Conservation (phyloP, 1,140 invertebrate genomes). For the Drosophila pseudoananassae region DNA sequence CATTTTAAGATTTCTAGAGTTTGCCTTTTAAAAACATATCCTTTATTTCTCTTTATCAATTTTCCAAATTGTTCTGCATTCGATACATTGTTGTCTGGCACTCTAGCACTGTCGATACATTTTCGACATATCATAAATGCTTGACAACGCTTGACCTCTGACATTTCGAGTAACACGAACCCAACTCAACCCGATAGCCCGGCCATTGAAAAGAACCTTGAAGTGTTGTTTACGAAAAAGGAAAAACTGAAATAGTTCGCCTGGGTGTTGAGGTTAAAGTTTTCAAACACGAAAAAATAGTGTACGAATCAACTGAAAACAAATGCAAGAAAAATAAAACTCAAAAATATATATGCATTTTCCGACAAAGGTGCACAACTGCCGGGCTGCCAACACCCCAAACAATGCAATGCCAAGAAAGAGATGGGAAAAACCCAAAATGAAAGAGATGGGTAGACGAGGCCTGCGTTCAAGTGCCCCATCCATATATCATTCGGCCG, state of each 20-base stretch:
- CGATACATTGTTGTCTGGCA: constrained; percentile 22
- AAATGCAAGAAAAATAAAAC: constrained; percentile 48
- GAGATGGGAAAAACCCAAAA: not conserved
- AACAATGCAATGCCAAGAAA: constrained; percentile 23
- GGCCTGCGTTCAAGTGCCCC: constrained; percentile 47
- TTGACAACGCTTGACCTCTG: constrained; percentile 52
- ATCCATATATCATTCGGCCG: constrained; percentile 56
- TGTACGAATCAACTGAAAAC: constrained; percentile 49
- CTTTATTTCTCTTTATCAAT: not conserved
- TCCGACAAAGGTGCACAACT: constrained; percentile 36
- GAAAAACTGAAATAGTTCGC: not conserved
- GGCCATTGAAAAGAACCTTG: constrained; percentile 51
- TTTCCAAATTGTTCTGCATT: constrained; percentile 2
- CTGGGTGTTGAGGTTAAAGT: constrained; percentile 9
- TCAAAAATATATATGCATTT: constrained; percentile 33
- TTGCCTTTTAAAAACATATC: not conserved
- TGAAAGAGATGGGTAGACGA: constrained; percentile 6
- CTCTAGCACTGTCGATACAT: constrained; percentile 39
- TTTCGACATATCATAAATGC: constrained; percentile 41
- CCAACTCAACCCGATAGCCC: not conserved
- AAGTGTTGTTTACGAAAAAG: constrained; percentile 64
- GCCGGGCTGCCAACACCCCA: constrained; percentile 38
- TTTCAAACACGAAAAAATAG: constrained; percentile 41
- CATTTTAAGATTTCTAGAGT: not conserved
- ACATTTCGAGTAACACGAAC: constrained; percentile 31